Percentiles rank a stretch among this genome's conserved stretches.
Evolutionary conservation across 2,797 vertebrate genomes (phyloP).

Genomic region (Calcarius lapponicus): DNA sequence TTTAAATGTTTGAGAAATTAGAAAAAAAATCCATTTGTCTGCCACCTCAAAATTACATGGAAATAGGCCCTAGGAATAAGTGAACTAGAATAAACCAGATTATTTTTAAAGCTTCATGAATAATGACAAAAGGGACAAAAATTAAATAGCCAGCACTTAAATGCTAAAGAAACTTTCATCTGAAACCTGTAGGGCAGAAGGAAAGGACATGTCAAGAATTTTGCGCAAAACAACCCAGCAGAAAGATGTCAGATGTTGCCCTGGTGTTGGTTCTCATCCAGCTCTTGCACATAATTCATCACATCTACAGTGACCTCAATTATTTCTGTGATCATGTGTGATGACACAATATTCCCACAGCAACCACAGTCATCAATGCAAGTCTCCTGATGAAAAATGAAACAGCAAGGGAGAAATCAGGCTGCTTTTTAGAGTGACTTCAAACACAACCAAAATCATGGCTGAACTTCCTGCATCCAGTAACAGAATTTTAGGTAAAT

Average conservation of each 20-base stretch:
- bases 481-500: not conserved
- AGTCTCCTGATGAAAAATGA: not conserved
- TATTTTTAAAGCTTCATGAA: not conserved
- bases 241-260: not conserved
- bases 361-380: not conserved
- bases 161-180: too few relatives aligned
- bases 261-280: not conserved
- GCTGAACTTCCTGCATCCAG: not conserved
- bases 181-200: not conserved
- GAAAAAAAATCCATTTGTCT: not conserved
- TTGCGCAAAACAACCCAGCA: not conserved
- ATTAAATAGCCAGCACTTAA: not conserved
- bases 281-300: not conserved
- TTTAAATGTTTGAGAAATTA: rapidly evolving
- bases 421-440: not conserved
- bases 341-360: not conserved
- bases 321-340: not conserved
- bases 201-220: rapidly evolving
- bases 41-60: not conserved
- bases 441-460: rapidly evolving
- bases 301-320: not conserved
- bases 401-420: not conserved
- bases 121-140: not conserved
- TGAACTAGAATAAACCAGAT: not conserved
- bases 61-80: not conserved